Conservation (phyloP, 2,888 invertebrate species). For the Caenorhabditis wallacei region DNA sequence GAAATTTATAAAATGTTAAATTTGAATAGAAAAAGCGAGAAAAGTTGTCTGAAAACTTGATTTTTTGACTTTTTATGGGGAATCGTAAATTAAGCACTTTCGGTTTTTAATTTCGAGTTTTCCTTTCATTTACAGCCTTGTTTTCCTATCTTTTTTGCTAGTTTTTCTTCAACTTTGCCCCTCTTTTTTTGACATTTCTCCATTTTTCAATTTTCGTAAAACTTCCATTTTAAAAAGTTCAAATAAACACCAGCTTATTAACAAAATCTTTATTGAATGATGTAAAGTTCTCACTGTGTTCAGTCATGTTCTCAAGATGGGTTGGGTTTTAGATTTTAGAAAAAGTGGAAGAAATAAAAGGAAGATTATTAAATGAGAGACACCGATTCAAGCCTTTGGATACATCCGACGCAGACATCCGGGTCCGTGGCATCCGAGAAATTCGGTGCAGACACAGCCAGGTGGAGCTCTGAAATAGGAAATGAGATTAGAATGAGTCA, state of each 20-base stretch:
- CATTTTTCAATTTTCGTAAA: too few species aligned
- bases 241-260: not conserved
- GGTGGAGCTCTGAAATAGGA: slow-evolving; percentile 48
- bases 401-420: slow-evolving; percentile 59
- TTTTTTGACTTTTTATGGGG: too few species aligned
- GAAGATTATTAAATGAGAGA: not conserved
- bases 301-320: slow-evolving; percentile 10
- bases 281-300: slow-evolving; percentile 22
- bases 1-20: too few species aligned
- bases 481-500: not conserved
- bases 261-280: slow-evolving; percentile 10
- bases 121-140: too few species aligned
- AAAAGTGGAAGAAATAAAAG: not conserved
- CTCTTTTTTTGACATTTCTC: not conserved
- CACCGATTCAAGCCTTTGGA: slow-evolving; percentile 24
- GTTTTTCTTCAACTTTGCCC: too few species aligned
- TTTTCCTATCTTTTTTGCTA: too few species aligned
- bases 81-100: too few species aligned
- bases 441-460: slow-evolving; percentile 59
- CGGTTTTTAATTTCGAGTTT: too few species aligned
- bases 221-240: too few species aligned
- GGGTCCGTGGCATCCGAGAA: slow-evolving; percentile 60
- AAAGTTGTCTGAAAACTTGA: too few species aligned
- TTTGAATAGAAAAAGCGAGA: too few species aligned
- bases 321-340: not conserved